Percentiles rank a stretch among this genome's conserved stretches.
These are phyloP conservation scores for Automeris io DNA, from an alignment of 2,888 invertebrate species.

Conservation along the genomic window DNA sequence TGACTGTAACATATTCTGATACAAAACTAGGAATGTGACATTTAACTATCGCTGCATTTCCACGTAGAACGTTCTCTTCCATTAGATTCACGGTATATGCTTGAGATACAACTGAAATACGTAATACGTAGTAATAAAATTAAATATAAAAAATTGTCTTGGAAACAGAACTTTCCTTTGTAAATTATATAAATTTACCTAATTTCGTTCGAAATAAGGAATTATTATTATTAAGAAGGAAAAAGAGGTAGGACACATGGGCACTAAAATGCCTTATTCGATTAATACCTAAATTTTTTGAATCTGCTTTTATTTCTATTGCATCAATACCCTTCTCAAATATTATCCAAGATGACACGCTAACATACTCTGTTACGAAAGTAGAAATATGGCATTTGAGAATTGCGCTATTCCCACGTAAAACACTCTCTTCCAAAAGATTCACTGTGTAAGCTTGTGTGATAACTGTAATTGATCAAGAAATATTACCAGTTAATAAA, in stretches of 20 bases:
- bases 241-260: too few species aligned
- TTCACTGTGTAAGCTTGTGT: slow-evolving; percentile 92
- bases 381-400: slow-evolving; percentile 95
- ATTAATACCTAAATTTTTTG: slow-evolving; percentile 55
- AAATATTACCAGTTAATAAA: slow-evolving; percentile 5
- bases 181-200: background rate
- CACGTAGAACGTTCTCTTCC: slow-evolving; percentile 93
- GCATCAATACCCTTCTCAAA: slow-evolving; percentile 78
- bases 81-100: slow-evolving; percentile 92
- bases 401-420: slow-evolving; percentile 92
- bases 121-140: background rate
- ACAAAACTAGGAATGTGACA: slow-evolving; percentile 96
- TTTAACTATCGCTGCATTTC: slow-evolving; percentile 93
- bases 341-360: slow-evolving; percentile 91
- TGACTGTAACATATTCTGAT: slow-evolving; percentile 91
- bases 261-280: too few species aligned
- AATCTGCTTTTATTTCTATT: slow-evolving; percentile 67
- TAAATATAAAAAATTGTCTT: background rate
- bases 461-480: slow-evolving; percentile 81
- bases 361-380: slow-evolving; percentile 93
- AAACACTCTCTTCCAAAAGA: slow-evolving; percentile 93
- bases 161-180: background rate
- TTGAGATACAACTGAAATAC: slow-evolving; percentile 90
- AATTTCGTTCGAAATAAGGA: too few species aligned
- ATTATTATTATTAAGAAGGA: too few species aligned